Conservation (phyloP, 1,140 invertebrate genomes). For the Ceratitis capitata region DNA sequence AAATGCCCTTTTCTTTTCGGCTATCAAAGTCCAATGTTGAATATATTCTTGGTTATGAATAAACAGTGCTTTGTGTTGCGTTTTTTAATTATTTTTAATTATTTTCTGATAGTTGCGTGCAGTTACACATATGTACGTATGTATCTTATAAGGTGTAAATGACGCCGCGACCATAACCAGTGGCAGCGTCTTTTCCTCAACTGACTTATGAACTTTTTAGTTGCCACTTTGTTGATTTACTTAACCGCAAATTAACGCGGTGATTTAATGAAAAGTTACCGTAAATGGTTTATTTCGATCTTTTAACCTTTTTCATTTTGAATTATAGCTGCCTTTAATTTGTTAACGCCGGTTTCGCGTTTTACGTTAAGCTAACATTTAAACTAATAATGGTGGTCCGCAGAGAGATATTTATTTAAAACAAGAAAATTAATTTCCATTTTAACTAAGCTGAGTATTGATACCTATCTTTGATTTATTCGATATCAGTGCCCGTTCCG, state of each 20-base stretch:
- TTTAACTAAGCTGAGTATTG: no score
- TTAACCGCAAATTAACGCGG: constrained; percentile 5
- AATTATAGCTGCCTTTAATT: neutral
- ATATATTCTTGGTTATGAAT: no score
- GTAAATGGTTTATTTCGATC: neutral
- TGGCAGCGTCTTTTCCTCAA: neutral
- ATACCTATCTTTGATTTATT: no score
- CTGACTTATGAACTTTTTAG: neutral
- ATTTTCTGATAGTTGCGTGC: no score
- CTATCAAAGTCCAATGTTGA: no score
- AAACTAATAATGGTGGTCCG: no score
- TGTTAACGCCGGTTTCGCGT: neutral
- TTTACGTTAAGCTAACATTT: neutral
- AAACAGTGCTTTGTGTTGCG: no score
- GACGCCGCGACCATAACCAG: neutral
- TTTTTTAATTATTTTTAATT: neutral
- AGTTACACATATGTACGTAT: neutral
- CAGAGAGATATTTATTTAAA: no score
- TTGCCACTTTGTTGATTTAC: neutral
- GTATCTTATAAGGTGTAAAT: neutral
- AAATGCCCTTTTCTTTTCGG: no score
- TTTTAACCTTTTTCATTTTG: constrained; percentile 29
- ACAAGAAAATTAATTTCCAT: no score
- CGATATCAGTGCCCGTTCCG: no score
- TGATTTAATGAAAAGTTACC: neutral